Percentiles rank a stretch among this genome's conserved stretches.
Evolutionary conservation across 2,113 vertebrate genomes (phyloP).

Genomic region (Axis porcinus): DNA sequence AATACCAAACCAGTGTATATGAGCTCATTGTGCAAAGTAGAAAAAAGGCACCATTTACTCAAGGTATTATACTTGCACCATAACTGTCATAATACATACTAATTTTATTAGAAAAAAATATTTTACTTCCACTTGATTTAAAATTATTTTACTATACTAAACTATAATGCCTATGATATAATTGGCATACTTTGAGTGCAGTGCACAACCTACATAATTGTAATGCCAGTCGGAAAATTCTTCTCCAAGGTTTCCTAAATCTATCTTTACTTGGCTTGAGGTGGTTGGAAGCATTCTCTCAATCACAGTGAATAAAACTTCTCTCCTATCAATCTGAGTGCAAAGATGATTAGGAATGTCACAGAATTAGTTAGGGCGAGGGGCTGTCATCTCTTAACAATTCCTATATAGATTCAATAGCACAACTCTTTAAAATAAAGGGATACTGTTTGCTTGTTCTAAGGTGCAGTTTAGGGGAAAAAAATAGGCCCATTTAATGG

Average conservation of each 20-base stretch:
- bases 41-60: not conserved
- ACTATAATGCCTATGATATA: not conserved
- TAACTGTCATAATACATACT: not conserved
- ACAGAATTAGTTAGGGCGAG: not conserved
- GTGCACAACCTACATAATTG: not conserved
- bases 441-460: not conserved
- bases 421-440: not conserved
- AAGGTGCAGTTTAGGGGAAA: not conserved
- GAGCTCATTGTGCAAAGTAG: not conserved
- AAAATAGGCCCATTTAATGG: not conserved
- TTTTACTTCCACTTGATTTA: not conserved
- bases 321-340: not conserved
- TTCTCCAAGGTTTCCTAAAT: not conserved
- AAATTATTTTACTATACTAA: not conserved
- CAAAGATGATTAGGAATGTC: not conserved
- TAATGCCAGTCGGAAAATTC: not conserved
- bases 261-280: not conserved
- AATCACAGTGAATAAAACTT: not conserved
- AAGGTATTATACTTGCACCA: not conserved
- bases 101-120: not conserved
- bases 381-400: not conserved
- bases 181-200: not conserved
- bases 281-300: not conserved
- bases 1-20: not conserved
- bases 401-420: not conserved